Evolutionary conservation across 2,797 vertebrate species (phyloP), one percentile per base, ranked within the genome.

Genomic region (Gallinago solitaria): DNA sequence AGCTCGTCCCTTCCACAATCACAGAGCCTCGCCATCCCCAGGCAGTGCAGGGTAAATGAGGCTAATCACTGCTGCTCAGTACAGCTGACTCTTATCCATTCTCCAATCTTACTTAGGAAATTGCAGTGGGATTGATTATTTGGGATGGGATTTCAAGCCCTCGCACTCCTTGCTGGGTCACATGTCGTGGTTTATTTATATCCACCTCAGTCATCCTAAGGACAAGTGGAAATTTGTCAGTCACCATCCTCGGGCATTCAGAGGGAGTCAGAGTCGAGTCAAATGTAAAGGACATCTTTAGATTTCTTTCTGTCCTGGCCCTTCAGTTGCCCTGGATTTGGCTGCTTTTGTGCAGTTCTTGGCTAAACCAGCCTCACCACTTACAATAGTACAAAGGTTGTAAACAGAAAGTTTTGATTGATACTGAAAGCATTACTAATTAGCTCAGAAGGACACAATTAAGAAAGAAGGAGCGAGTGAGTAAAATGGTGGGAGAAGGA

Each of bases 81-180:
- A 76, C 87, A 88, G 89, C 91, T 93, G 95, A 94, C 92, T 94
- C 92, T 93, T 83, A 94, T 59, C 89, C 91, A 89, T 90, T 87
- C 89, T 78, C 79, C 93, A 93, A 12, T 73, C 87, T 90, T 91
- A 95, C 94, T 87, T 93, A 91, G 93, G 93, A 96, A 96, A 96
- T 50, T 91, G 87, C 84, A 89, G 61, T 41, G 87, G 92, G 91
- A 96, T 92, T 96, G 95, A 96, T 95, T 96, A 96, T 95, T 96
- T 91, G 95, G 89, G 95, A 96, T 96, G 96, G 82, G 95, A 97
- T 97, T 97, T 96, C 96, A 96, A 73, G 37, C 82, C 93, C 57
- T 95, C 82, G 39, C 73, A 25, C 92, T 96, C 92, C 87, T 80
- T 86, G 76, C 89, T 91, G 68, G 76, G 87, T 95, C 94, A 93